Percentiles rank a stretch among this genome's conserved stretches.
These are phyloP conservation scores for Aspiorhynchus laticeps DNA, from an alignment of 2,113 vertebrate genomes.

Conservation along the genomic window DNA sequence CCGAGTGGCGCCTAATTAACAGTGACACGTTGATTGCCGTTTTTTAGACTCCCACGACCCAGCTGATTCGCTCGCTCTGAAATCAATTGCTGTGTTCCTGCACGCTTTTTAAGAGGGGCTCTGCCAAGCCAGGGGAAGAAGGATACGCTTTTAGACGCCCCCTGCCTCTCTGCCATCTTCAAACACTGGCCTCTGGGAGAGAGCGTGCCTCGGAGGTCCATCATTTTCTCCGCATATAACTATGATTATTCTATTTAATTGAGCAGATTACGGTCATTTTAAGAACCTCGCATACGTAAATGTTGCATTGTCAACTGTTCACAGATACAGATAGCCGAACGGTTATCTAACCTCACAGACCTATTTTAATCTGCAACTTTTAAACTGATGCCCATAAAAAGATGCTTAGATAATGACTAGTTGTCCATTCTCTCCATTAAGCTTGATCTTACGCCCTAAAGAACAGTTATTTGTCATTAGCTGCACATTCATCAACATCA, in stretches of 20 bases:
- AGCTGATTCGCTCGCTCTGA: conserved; percentile 46
- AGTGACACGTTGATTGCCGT: conserved; percentile 64
- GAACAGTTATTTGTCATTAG: conserved; percentile 10
- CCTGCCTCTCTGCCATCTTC: conserved; percentile 30
- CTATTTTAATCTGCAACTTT: conserved; percentile 29
- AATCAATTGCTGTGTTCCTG: conserved; percentile 49
- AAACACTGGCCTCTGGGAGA: not conserved
- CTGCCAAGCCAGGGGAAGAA: conserved; percentile 44
- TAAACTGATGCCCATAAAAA: not conserved
- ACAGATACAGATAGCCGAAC: not conserved
- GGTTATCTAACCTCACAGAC: not conserved
- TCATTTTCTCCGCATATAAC: conserved; percentile 13
- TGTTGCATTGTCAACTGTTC: not conserved
- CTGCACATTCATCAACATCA: not conserved
- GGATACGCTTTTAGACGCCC: conserved; percentile 18
- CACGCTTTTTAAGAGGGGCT: conserved; percentile 22
- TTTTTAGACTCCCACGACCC: conserved; percentile 54
- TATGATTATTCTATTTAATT: conserved; percentile 30
- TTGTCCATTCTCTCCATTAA: not conserved
- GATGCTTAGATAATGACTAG: not conserved
- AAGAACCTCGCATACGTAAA: conserved; percentile 3
- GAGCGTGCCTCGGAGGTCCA: not conserved
- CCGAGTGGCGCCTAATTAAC: conserved; percentile 61
- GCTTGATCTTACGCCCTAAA: not conserved
- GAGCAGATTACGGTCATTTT: conserved; percentile 30